These are phyloP conservation scores for Alviniconcha strummeri DNA, from an alignment of 2,888 invertebrate genomes.

Conservation along the genomic window DNA sequence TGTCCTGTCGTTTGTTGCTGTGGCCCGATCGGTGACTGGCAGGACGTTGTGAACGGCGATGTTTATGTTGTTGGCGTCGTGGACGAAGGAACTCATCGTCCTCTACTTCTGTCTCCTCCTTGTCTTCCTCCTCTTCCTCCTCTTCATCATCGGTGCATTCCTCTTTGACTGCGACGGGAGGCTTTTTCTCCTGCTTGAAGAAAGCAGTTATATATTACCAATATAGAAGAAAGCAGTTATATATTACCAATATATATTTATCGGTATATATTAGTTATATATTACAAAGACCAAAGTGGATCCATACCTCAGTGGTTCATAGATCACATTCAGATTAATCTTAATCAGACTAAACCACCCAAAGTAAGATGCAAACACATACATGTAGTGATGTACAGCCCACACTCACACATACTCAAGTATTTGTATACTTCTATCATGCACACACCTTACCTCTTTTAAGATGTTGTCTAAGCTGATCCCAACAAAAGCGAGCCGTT, in stretches of 20 bases:
- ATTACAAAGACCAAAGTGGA: neutral
- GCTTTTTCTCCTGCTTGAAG: slow-evolving; percentile 22
- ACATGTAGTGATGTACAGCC: too few species aligned
- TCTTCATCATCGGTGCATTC: slow-evolving; percentile 54
- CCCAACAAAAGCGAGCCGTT: slow-evolving; percentile 84
- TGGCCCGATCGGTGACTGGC: slow-evolving; percentile 28
- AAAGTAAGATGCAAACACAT: too few species aligned
- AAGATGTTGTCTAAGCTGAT: slow-evolving; percentile 85
- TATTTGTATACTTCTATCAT: too few species aligned
- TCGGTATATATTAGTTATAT: neutral
- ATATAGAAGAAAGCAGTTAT: neutral
- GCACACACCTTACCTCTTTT: slow-evolving; percentile 56
- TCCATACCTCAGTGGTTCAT: too few species aligned
- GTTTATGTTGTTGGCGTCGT: neutral
- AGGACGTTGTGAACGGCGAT: neutral
- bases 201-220: neutral
- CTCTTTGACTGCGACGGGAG: slow-evolving; percentile 26
- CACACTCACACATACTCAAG: too few species aligned
- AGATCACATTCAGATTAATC: too few species aligned
- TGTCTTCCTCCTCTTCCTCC: slow-evolving; percentile 83
- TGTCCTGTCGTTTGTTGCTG: slow-evolving; percentile 30
- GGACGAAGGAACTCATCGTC: neutral
- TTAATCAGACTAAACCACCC: too few species aligned
- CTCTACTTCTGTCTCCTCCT: slow-evolving; percentile 6
- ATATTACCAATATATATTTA: too few species aligned